A percentile compares a stretch with the other conserved stretches of the same genome.
These are phyloP conservation scores for Girardia tigrina DNA, from an alignment of 2,888 invertebrate species.

Conservation along the genomic window DNA sequence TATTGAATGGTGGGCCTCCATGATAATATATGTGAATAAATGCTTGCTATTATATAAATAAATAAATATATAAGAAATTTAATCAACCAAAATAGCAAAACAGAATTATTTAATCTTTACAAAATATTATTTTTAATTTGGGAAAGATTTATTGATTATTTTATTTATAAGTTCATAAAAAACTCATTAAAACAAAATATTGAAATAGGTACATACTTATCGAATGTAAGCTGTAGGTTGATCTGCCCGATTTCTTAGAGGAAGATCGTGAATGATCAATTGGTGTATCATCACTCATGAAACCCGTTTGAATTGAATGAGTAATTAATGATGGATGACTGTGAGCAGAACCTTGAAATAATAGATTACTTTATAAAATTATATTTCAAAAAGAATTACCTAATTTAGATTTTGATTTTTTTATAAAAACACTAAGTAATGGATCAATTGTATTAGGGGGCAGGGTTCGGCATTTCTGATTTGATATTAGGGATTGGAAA, in stretches of 20 bases:
- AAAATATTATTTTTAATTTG: too few relatives aligned
- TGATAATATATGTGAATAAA: too few relatives aligned
- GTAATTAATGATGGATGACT: background rate
- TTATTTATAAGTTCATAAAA: too few relatives aligned
- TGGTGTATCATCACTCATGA: background rate
- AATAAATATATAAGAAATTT: too few relatives aligned
- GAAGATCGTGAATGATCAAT: background rate
- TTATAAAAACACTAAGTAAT: background rate
- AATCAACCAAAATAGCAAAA: too few relatives aligned
- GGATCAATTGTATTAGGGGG: background rate
- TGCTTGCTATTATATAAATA: too few relatives aligned
- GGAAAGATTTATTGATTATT: too few relatives aligned
- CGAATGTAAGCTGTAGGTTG: background rate
- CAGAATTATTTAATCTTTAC: too few relatives aligned
- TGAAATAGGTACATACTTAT: too few relatives aligned
- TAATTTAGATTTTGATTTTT: background rate
- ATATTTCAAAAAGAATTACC: background rate
- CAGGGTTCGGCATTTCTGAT: background rate
- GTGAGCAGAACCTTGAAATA: background rate
- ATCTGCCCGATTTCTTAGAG: background rate
- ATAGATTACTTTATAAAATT: background rate
- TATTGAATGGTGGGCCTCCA: too few relatives aligned
- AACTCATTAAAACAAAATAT: too few relatives aligned
- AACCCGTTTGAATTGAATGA: background rate
- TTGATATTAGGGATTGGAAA: background rate